These are phyloP conservation scores for Centropyge bicolor DNA, from an alignment of 2,797 vertebrate species.

Conservation along the genomic window DNA sequence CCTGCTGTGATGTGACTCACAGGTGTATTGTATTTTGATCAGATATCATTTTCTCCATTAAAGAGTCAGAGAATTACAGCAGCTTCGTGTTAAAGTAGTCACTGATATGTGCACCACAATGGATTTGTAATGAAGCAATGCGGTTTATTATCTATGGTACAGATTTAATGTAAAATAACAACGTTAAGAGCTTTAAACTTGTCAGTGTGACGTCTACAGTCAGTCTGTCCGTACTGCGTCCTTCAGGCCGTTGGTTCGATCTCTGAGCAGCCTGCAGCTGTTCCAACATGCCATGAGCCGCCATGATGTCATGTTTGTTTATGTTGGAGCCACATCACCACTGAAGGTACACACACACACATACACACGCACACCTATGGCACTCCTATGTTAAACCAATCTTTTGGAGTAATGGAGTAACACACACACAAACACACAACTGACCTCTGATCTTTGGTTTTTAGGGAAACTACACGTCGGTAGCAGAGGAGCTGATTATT, in stretches of 20 bases:
- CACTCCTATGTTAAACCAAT: no score
- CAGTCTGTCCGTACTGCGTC: background rate
- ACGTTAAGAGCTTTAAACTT: background rate
- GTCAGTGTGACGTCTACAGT: background rate
- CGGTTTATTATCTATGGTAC: background rate
- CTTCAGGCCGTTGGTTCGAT: slow-evolving; percentile 89
- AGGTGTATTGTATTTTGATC: no score
- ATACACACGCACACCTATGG: background rate
- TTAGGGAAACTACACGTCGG: slow-evolving; percentile 92
- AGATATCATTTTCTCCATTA: no score
- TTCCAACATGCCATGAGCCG: slow-evolving; percentile 92
- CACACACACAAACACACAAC: background rate
- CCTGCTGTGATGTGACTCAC: no score
- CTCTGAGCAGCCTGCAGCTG: slow-evolving; percentile 89
- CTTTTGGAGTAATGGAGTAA: no score
- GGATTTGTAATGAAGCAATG: no score
- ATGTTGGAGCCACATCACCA: slow-evolving; percentile 92
- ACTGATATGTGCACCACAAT: no score
- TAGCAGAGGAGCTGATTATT: slow-evolving; percentile 92
- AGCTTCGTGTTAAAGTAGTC: no score
- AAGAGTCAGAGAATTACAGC: no score
- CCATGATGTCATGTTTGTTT: slow-evolving; percentile 92
- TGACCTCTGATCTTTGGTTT: slow-evolving; percentile 15
- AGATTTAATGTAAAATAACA: background rate
- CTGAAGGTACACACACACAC: slow-evolving; percentile 87